A percentile compares a stretch with the other conserved stretches of the same genome.
Evolutionary conservation across 2,888 invertebrate species (phyloP).

Genomic region (Epinotia ramella): DNA sequence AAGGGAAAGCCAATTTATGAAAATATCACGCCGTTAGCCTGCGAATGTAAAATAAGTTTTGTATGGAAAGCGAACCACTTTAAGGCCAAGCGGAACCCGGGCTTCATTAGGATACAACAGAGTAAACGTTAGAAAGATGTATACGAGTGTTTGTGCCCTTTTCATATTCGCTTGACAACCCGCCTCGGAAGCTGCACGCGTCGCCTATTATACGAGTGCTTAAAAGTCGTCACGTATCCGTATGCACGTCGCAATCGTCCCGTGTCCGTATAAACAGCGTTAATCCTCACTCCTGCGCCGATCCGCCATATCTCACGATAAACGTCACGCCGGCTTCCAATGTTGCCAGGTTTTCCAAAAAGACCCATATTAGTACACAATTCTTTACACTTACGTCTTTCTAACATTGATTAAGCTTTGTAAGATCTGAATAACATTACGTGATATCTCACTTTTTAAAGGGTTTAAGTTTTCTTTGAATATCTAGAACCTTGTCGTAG

Average conservation of each 20-base stretch:
- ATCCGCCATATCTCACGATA: constrained; percentile 38
- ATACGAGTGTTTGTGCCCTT: too few species aligned
- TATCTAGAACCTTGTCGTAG: not conserved
- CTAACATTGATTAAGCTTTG: not conserved
- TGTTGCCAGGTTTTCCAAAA: not conserved
- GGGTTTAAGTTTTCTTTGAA: constrained; percentile 10
- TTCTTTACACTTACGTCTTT: not conserved
- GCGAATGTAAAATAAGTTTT: too few species aligned
- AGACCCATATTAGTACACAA: not conserved
- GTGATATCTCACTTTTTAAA: constrained; percentile 30
- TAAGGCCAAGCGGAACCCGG: too few species aligned
- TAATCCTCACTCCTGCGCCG: constrained; percentile 18
- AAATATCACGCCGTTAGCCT: too few species aligned
- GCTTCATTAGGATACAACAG: too few species aligned
- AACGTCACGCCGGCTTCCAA: constrained; percentile 24
- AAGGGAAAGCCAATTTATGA: too few species aligned
- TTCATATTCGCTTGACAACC: too few species aligned
- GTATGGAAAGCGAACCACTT: too few species aligned
- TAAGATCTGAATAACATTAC: constrained; percentile 20
- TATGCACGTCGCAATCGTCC: not conserved
- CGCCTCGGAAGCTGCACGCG: too few species aligned
- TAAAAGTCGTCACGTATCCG: not conserved
- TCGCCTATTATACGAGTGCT: not conserved
- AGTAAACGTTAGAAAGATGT: too few species aligned
- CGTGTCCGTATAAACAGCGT: not conserved